Evolutionary conservation across 2,888 invertebrate genomes (phyloP).

Genomic region (Clepsis dumicolana): DNA sequence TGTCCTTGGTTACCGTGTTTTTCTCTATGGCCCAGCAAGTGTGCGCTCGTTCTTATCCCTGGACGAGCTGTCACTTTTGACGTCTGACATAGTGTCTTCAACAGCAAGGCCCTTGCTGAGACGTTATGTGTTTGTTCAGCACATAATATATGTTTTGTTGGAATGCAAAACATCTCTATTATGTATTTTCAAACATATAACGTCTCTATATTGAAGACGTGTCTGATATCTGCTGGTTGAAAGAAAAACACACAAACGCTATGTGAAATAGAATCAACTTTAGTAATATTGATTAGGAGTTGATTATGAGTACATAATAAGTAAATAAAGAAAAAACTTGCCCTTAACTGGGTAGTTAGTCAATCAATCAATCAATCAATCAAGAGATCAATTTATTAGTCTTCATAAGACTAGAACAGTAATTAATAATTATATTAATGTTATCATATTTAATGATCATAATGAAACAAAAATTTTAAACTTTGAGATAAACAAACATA

Average conservation of each 20-base stretch:
- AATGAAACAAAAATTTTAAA: too few relatives aligned
- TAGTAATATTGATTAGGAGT: neutral
- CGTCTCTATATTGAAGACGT: neutral
- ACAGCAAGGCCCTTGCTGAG: neutral
- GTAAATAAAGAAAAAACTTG: neutral
- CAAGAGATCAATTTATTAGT: too few relatives aligned
- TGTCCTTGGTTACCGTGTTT: too few relatives aligned
- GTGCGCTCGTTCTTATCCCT: too few relatives aligned
- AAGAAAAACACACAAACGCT: neutral
- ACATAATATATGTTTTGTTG: constrained; percentile 7
- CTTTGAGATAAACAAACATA: too few relatives aligned
- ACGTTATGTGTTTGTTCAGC: neutral
- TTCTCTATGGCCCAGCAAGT: too few relatives aligned
- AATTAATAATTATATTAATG: too few relatives aligned
- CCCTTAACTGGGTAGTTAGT: neutral
- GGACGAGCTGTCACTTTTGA: too few relatives aligned
- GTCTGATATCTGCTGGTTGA: neutral
- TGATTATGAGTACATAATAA: too few relatives aligned
- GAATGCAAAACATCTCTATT: neutral
- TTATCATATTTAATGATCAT: too few relatives aligned
- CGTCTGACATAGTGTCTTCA: neutral
- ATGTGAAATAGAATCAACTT: neutral
- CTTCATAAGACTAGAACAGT: too few relatives aligned
- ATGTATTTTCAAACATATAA: neutral
- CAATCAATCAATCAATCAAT: too few relatives aligned